Evolutionary conservation across 2,113 vertebrate species (phyloP), one percentile per base, ranked within the genome.

Genomic region (Triplophysa dalaica): DNA sequence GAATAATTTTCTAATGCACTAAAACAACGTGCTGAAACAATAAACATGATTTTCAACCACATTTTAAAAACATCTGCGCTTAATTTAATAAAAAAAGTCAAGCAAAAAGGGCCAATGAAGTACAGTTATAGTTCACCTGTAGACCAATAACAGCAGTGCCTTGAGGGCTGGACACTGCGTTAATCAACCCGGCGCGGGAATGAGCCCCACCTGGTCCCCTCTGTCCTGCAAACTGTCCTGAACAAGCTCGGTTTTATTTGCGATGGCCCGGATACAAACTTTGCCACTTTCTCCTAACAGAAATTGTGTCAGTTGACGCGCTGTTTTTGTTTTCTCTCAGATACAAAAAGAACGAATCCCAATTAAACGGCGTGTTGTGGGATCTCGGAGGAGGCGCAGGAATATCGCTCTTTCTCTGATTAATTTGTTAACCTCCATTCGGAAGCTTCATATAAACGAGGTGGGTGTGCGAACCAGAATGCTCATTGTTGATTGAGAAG

Each of bases 321-420:
- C 21, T 62, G n/a, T 81, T 77, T 77, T 77, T 62, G n/a, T 81
- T 77, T 77, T 77, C 80, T 69, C 73, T 26, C 66, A 24, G 75
- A 50, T 58, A 66, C 26, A 29, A 63, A 41, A 50, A 78, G 82
- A 82, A 78, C 80, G 90, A 88, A 80, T 60, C 85, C 78, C 87
- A 93, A 93, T 91, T 93, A 91, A 90, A 88, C 87, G 86, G 7
- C 83, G 87, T 88, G 89, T 89, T 88, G 89, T 89, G 90, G 90
- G 90, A 91, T 92, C 90, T 91, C 88, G 83, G 88, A 90, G 90
- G 90, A 90, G 86, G 85, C 65, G 48, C 66, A 70, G 84, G 89
- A 85, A 91, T 87, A 86, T 88, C 87, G 88, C 83, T 89, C 85
- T 63, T 87, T 88, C 88, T 89, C 88, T 89, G 85, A 84, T 90